A percentile compares a stretch with the other conserved stretches of the same genome.
Conservation (phyloP, 2,888 invertebrate species). For the Nasonovia ribisnigri region DNA sequence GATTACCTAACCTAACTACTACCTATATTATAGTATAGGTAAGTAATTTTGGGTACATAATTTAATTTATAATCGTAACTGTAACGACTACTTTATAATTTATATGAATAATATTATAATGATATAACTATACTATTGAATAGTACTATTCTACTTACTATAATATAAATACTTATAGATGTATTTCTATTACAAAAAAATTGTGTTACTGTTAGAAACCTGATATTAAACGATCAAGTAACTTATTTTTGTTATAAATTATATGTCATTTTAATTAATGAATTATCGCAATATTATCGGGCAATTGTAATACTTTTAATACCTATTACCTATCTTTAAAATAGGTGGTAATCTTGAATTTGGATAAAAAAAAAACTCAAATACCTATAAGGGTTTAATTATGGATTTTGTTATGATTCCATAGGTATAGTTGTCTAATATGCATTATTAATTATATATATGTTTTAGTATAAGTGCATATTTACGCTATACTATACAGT, state of each 20-base stretch:
- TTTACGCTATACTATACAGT: background rate
- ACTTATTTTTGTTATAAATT: background rate
- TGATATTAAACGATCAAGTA: background rate
- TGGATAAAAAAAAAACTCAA: background rate
- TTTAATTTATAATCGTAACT: background rate
- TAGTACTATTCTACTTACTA: background rate
- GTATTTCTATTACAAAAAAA: background rate
- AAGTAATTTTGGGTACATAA: background rate
- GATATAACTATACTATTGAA: background rate
- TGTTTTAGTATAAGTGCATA: background rate
- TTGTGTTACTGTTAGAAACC: background rate
- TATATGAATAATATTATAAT: background rate
- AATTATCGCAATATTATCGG: background rate
- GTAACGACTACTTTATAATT: too few relatives aligned
- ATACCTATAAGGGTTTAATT: background rate
- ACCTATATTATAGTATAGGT: background rate
- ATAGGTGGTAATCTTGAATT: background rate
- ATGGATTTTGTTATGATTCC: background rate
- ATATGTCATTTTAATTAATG: background rate
- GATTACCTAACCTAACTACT: too few relatives aligned
- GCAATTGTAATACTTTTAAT: background rate
- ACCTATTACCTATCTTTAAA: background rate
- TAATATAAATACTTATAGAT: background rate
- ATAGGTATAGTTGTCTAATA: background rate
- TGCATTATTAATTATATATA: background rate